Conservation (phyloP, 1,140 invertebrate species). For the Apis mellifera region Amel_HAv3.1 CM009933.2:8959501-8960000, state of each 20-base stretch:
- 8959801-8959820: background rate
- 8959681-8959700: slow-evolving; percentile 1
- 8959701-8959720: background rate
- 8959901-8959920: background rate
- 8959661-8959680: background rate
- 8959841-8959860: background rate
- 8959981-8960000: no score
- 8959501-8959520: no score
- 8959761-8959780: background rate
- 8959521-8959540: no score
- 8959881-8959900: background rate
- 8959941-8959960: no score
- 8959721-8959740: background rate
- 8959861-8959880: background rate
- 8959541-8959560: background rate
- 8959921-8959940: background rate
- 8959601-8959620: background rate
- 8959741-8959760: background rate
- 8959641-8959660: background rate
- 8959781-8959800: background rate
- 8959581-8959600: background rate
- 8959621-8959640: slow-evolving; percentile 7
- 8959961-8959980: no score
- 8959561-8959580: background rate
- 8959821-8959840: background rate